Evolutionary conservation across 2,113 vertebrate species (phyloP).

Genomic region (Indri indri): DNA sequence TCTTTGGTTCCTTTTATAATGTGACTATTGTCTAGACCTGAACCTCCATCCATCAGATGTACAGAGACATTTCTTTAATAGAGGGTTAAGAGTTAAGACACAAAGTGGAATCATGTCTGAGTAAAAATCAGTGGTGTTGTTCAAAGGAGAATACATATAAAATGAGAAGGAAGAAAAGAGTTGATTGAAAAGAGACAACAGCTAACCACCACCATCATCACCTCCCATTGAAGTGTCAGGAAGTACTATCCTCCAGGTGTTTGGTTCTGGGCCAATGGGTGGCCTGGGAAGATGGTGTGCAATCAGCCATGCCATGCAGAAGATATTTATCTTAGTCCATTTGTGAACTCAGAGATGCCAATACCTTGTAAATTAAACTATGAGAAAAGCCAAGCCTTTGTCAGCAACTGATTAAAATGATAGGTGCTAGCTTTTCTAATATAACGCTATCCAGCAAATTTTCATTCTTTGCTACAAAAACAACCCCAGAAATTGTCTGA

Average conservation of each 20-base stretch:
- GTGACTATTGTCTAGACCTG: neutral
- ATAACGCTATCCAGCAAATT: neutral
- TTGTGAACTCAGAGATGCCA: neutral
- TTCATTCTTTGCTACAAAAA: neutral
- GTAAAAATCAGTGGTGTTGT: neutral
- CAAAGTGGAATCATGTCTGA: slow-evolving; percentile 13
- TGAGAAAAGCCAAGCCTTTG: neutral
- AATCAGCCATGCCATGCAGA: neutral
- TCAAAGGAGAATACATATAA: slow-evolving; percentile 9
- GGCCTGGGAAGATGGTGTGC: neutral
- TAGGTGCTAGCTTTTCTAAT: neutral
- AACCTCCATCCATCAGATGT: neutral
- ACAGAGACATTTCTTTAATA: neutral
- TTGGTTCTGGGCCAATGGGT: neutral
- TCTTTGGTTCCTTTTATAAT: neutral
- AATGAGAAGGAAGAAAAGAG: neutral
- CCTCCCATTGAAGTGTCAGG: neutral
- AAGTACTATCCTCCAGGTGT: neutral
- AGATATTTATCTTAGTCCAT: neutral
- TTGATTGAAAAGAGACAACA: neutral
- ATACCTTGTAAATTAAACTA: neutral
- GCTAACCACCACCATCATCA: neutral
- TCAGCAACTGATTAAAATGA: neutral
- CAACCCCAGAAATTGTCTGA: neutral
- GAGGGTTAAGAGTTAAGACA: neutral